phyloP scores from a whole-genome alignment of 2,888 invertebrate species.

The Parasteatoda lunata region DNA sequence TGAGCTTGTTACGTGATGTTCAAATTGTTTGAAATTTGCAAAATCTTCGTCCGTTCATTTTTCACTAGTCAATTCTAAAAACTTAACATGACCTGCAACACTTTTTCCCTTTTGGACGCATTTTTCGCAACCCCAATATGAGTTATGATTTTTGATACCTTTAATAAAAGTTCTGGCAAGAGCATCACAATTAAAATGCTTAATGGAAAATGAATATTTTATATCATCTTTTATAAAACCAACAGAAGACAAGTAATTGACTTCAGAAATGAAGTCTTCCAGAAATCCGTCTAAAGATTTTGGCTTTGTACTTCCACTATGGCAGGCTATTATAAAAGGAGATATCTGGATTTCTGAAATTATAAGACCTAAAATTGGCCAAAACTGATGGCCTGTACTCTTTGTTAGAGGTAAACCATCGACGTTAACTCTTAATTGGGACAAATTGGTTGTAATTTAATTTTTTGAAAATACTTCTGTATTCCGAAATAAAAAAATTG shows the following conservation, averaged over 20 bases:
- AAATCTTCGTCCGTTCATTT: conserved; percentile 8
- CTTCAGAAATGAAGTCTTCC: neutral
- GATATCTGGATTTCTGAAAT: neutral
- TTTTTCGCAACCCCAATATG: conserved; percentile 25
- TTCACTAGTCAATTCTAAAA: neutral
- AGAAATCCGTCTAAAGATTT: conserved; percentile 7
- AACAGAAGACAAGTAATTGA: neutral
- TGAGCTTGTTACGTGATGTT: conserved; percentile 7
- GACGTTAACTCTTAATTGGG: conserved; percentile 7
- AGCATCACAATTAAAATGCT: conserved; percentile 12
- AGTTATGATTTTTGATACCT: conserved; percentile 17
- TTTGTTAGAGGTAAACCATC: conserved; percentile 19
- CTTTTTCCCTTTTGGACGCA: neutral
- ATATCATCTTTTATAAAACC: neutral
- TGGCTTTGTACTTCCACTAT: conserved; percentile 19
- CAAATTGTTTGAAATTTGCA: neutral
- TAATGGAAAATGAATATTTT: neutral
- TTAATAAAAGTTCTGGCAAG: conserved; percentile 30
- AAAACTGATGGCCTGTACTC: conserved; percentile 16
- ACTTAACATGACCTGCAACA: neutral
- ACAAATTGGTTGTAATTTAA: no score
- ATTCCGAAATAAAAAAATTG: no score
- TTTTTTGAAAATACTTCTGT: no score
- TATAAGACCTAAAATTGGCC: conserved; percentile 19
- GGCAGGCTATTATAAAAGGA: conserved; percentile 21